Conservation (phyloP, 2,888 invertebrate species). For the Archips xylosteana region DNA sequence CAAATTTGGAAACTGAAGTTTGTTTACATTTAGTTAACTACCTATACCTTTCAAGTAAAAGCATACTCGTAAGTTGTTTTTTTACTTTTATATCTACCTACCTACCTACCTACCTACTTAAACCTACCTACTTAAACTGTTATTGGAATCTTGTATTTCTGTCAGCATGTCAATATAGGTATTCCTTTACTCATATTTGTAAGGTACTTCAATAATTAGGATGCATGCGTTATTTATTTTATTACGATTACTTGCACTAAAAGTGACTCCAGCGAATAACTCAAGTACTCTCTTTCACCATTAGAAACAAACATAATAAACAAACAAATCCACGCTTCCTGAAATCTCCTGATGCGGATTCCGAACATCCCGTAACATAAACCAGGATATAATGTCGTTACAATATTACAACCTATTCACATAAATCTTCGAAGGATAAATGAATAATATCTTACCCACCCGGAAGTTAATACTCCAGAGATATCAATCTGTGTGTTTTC, state of each 20-base stretch:
- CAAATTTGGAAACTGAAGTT: too few relatives aligned
- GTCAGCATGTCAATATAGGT: background rate
- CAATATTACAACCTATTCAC: conserved; percentile 21
- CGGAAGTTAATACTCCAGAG: conserved; percentile 46
- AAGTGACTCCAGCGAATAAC: background rate
- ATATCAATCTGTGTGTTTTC: conserved; percentile 46
- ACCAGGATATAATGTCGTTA: conserved; percentile 26
- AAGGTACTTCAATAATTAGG: background rate
- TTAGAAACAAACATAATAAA: background rate
- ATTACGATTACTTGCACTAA: background rate
- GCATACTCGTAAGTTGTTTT: background rate
- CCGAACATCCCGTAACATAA: conserved; percentile 30
- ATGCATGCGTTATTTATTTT: background rate
- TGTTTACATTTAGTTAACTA: too few relatives aligned
- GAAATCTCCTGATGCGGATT: conserved; percentile 20
- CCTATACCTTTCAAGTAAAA: too few relatives aligned
- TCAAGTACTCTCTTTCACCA: background rate
- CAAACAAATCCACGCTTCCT: conserved; percentile 8
- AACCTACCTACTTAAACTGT: background rate
- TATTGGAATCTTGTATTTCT: background rate
- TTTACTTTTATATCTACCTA: background rate
- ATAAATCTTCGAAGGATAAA: conserved; percentile 40
- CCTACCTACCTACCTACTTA: too few relatives aligned
- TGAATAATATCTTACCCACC: conserved; percentile 36
- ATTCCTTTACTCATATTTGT: background rate